Percentiles rank a stretch among this genome's conserved stretches.
phyloP scores from a whole-genome alignment of 2,888 invertebrate genomes.

The Ophioninae sp. region DNA sequence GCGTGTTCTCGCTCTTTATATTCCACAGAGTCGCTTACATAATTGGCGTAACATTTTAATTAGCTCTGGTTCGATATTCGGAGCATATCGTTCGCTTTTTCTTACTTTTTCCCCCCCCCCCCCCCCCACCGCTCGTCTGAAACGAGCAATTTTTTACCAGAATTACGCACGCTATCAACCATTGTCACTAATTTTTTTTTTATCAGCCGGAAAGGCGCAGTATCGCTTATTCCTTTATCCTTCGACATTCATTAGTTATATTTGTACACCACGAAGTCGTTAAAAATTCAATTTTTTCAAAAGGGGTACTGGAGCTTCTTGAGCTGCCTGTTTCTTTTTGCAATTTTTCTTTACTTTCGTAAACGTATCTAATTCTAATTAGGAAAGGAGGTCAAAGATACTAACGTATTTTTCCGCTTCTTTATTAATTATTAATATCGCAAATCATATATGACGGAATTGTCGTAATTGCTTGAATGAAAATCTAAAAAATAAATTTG shows the following conservation, averaged over 20 bases:
- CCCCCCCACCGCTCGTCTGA: background rate
- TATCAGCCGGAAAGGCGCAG: background rate
- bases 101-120: background rate
- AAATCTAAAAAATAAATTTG: no score
- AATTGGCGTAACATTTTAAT: constrained; percentile 66
- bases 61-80: constrained; percentile 41
- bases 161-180: background rate
- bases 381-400: no score
- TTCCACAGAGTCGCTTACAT: constrained; percentile 60
- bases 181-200: background rate
- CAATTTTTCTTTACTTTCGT: no score
- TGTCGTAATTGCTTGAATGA: no score
- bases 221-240: background rate
- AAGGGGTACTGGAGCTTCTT: background rate
- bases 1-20: constrained; percentile 46
- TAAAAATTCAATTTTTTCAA: background rate
- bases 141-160: background rate
- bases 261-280: background rate
- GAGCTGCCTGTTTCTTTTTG: no score
- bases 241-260: background rate
- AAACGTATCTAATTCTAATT: no score
- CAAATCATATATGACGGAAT: no score
- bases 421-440: no score
- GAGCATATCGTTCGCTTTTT: constrained; percentile 3
- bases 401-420: no score